phyloP scores from a whole-genome alignment of 2,113 vertebrate genomes.

The Cyanocitta stelleri region DNA sequence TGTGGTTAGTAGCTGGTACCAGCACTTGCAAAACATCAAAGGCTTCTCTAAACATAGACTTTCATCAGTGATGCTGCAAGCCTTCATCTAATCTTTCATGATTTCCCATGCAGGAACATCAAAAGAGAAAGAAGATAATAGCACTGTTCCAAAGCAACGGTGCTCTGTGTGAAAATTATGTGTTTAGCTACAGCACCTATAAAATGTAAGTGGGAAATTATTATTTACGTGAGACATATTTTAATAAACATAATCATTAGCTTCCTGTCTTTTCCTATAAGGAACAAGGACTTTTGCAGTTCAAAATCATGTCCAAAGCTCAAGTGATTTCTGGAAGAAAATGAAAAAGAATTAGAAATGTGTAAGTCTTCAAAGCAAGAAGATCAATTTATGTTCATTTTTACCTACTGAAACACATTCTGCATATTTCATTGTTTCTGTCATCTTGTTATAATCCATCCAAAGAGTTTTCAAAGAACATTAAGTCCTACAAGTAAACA shows the following conservation, averaged over 20 bases:
- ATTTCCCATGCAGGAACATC: conserved; percentile 67
- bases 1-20: conserved; percentile 60
- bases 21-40: conserved; percentile 70
- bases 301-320: conserved; percentile 66
- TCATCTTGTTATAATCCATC: conserved; percentile 72
- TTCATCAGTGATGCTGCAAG: conserved; percentile 65
- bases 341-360: conserved; percentile 75
- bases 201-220: conserved; percentile 48
- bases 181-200: conserved; percentile 36
- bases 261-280: conserved; percentile 34
- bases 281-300: conserved; percentile 31
- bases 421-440: conserved; percentile 70
- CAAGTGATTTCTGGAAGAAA: conserved; percentile 72
- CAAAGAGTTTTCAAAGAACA: conserved; percentile 80
- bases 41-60: conserved; percentile 68
- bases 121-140: conserved; percentile 66
- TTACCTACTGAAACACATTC: conserved; percentile 71
- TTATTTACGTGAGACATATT: conserved; percentile 61
- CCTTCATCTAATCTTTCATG: conserved; percentile 69
- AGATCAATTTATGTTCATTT: conserved; percentile 67
- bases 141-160: conserved; percentile 43
- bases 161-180: conserved; percentile 25
- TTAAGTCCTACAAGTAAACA: conserved; percentile 78
- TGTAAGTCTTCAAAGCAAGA: conserved; percentile 69
- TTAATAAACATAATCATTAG: conserved; percentile 70